Evolutionary conservation across 2,113 vertebrate species (phyloP), one percentile per base, ranked within the genome.

Genomic region (Nothoprocta perdicaria): DNA sequence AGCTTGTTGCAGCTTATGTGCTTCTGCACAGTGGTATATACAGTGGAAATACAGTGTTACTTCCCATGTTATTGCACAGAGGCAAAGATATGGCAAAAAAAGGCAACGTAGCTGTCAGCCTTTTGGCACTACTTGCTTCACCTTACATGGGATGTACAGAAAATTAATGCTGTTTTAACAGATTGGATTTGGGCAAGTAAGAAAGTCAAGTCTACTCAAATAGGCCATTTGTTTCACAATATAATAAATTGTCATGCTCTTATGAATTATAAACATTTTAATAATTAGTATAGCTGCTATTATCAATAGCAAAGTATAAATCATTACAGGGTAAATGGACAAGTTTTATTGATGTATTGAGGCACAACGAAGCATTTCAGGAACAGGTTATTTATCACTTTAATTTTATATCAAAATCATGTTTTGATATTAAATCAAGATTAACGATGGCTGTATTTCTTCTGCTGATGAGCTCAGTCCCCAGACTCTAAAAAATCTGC

Each of bases 91-190:
- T 57, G n/a, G 40, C 14, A 68, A 7, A 72, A 72, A 35, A 26
- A 53, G 62, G 76, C 19, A 57, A 88, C 43, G 57, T 68, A 50
- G 17, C 26, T 50, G 68, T 80, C 27, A 92, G 71, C 82, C 74
- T 80, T 89, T 61, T 78, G 77, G 31, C 27, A 92, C 80, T 62
- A 66, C 91, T 61, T 94, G 76, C 43, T 68, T 85, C 84, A 21
- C 21, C 22, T 88, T 78, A 58, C 35, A 75, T 4, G 29, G 31
- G n/a, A 16, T 27, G 8, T 91, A 29, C 35, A 68, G 82, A 40
- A 92, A 94, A 74, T 45, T 12, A 38, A 31, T 68, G 43, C 38
- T 75, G 50, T 75, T 80, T 83, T 68, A 72, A 68, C 19, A 68
- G 52, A 63, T 55, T 72, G 31, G 27, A 90, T 63, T 1, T 72